Percentiles rank a stretch among this genome's conserved stretches.
phyloP scores from a whole-genome alignment of 2,113 vertebrate species.

The Scomber colias region DNA sequence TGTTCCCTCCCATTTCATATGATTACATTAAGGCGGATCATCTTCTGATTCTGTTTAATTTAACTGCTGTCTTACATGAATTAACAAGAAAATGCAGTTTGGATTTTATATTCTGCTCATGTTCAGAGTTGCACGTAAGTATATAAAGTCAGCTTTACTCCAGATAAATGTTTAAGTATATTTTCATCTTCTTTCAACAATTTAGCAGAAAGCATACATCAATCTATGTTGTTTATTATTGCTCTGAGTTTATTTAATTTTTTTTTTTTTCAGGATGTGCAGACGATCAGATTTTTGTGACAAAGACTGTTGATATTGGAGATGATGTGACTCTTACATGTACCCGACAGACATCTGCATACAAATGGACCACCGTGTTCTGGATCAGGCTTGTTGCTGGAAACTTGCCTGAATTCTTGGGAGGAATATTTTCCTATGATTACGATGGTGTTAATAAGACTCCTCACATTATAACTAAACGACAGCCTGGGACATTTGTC shows the following conservation, averaged over 20 bases:
- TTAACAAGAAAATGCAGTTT: constrained; percentile 1
- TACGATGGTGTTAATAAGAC: fast-evolving
- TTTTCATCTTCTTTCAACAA: too few species aligned
- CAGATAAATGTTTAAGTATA: not conserved
- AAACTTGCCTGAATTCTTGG: constrained; percentile 20
- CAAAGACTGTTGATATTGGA: constrained; percentile 24
- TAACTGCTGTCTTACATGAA: not conserved
- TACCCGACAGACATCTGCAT: fast-evolving
- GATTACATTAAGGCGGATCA: not conserved
- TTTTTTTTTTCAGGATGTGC: constrained; percentile 31
- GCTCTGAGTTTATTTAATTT: not conserved
- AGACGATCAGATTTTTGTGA: not conserved
- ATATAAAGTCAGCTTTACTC: not conserved
- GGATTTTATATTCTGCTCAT: not conserved
- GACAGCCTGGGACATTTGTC: constrained; percentile 28
- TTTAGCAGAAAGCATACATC: too few species aligned
- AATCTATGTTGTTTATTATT: not conserved
- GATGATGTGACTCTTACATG: constrained; percentile 45
- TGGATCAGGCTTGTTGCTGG: constrained; percentile 53
- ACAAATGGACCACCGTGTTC: not conserved
- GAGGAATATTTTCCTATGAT: too few species aligned
- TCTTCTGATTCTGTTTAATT: not conserved
- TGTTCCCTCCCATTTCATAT: constrained; percentile 36
- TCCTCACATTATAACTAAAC: not conserved
- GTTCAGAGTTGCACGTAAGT: not conserved